A percentile compares a stretch with the other conserved stretches of the same genome.
Conservation (phyloP, 1,140 invertebrate species). For the Chionoecetes opilio region DNA sequence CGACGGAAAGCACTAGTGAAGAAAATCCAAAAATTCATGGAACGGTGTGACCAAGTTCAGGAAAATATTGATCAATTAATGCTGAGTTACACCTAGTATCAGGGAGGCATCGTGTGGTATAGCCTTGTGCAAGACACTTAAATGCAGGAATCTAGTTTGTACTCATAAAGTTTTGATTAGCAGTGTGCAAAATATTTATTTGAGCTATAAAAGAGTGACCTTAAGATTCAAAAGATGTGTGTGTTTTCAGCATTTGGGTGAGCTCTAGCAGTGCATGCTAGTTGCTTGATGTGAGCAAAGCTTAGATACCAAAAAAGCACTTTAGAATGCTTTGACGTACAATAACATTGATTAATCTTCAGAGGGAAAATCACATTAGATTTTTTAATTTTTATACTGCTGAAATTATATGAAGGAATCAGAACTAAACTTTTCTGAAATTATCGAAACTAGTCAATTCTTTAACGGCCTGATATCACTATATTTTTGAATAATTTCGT, state of each 20-base stretch:
- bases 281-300: neutral
- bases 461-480: no score
- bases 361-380: no score
- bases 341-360: no score
- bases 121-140: neutral
- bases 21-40: constrained; percentile 68
- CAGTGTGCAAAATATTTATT: neutral
- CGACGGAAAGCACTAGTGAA: constrained; percentile 64
- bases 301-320: neutral
- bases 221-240: neutral
- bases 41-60: constrained; percentile 62
- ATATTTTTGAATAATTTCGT: no score
- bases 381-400: no score
- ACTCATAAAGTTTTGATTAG: neutral
- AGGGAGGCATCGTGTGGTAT: neutral
- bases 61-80: constrained; percentile 65
- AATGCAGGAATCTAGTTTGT: neutral
- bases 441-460: no score
- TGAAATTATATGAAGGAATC: no score
- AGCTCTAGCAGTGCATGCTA: neutral
- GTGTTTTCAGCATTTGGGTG: neutral
- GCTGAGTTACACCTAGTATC: constrained; percentile 61
- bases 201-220: constrained; percentile 29
- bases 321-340: neutral
- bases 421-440: no score